Evolutionary conservation across 2,888 invertebrate species (phyloP), one percentile per base, ranked within the genome.

Genomic region (Steinernema hermaphroditum): DNA sequence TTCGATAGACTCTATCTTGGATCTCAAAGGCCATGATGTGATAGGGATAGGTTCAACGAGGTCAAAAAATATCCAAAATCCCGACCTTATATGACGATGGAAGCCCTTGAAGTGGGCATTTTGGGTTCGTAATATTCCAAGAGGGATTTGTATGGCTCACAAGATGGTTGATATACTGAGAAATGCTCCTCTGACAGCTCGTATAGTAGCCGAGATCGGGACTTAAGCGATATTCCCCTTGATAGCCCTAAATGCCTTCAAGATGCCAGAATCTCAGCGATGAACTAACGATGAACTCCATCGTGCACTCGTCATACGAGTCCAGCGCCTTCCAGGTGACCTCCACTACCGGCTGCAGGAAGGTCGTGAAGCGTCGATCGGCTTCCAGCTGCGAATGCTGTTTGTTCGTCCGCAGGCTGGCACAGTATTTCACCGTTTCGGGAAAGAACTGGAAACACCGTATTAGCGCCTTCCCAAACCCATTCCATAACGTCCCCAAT

Each of bases 121-220:
- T 73, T 14, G 76, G 70, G 70, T 78, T 78, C 2, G 79, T 77
- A 16, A 77, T 71, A 69, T 81, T 82, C 73, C 80, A 79, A 0
- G 73, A 69, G 16, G 77, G 74, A 37, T 72, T 73, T 34, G 71
- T 71, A 50, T 78, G 69, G 41, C 72, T 73, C 12, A 81, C 78
- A 8, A 84, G 69, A 27, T 75, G 77, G 68, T 80, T 80, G 19
- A 82, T 72, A 70, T 83, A 83, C 37, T 78, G 74, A 0, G 82
- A 79, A 37, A 85, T 78, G 8, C 77, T 73, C 34, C 77, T 74
- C 44, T 84, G 83, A 71, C 85, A 85, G n/a, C 77, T 68, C 16
- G 78, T 76, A 73, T 85, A 85, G 24, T 81, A 81, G 16, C 85
- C 85, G n/a, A 85, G 76, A 68, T 85, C 83, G 1, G 85, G 85